These are phyloP conservation scores for Paratilapia polleni DNA, from an alignment of 2,113 vertebrate species.

Conservation along the genomic window DNA sequence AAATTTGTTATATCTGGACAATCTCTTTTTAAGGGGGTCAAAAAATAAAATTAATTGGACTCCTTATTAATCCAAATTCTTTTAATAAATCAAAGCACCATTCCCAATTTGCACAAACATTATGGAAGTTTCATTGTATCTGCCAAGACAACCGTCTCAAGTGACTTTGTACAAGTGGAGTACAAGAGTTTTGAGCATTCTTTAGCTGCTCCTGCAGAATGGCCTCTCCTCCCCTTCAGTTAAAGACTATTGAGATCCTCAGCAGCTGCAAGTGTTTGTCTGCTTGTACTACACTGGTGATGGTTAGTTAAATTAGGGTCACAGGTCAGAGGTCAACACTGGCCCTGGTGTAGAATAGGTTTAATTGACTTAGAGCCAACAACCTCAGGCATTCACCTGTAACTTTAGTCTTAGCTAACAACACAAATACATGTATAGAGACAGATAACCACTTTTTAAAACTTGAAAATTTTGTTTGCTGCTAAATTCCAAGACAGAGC, in stretches of 20 bases:
- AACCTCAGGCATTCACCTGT: conserved; percentile 23
- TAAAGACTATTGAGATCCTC: conserved; percentile 60
- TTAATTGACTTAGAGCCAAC: conserved; percentile 56
- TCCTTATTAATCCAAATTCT: neutral
- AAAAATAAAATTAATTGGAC: neutral
- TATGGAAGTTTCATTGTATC: neutral
- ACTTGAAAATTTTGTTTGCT: neutral
- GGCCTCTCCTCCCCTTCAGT: conserved; percentile 61
- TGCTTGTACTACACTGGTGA: conserved; percentile 54
- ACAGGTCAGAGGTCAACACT: conserved; percentile 65
- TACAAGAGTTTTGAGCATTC: conserved; percentile 33
- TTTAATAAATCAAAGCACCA: neutral
- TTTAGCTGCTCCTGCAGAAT: conserved; percentile 28
- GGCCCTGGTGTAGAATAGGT: conserved; percentile 51
- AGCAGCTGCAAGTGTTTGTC: conserved; percentile 77
- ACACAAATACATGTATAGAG: neutral
- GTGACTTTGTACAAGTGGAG: conserved; percentile 50
- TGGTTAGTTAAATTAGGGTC: conserved; percentile 65
- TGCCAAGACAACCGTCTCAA: conserved; percentile 51
- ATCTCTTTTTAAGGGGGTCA: neutral
- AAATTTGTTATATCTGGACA: neutral
- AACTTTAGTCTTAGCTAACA: conserved; percentile 1
- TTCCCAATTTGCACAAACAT: neutral
- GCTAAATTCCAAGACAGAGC: neutral
- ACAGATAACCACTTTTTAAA: neutral